A percentile compares a stretch with the other conserved stretches of the same genome.
phyloP scores from a whole-genome alignment of 2,113 vertebrate species.

The Oxyruncus cristatus region DNA sequence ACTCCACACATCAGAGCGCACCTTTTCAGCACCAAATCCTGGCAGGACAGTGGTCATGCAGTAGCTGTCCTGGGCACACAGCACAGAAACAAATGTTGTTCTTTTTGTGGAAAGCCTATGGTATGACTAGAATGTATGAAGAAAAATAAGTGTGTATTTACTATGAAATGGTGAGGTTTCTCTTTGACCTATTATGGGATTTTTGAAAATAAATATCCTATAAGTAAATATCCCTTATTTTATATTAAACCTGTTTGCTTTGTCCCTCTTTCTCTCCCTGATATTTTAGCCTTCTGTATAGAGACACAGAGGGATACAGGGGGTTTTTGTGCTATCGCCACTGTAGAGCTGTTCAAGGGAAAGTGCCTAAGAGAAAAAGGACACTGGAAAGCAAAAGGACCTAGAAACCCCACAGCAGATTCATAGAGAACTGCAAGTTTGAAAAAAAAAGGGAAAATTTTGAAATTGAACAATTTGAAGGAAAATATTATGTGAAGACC shows the following conservation, averaged over 20 bases:
- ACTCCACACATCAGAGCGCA: not conserved
- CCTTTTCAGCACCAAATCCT: not conserved
- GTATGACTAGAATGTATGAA: not conserved
- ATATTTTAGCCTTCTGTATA: not conserved
- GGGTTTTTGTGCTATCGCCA: not conserved
- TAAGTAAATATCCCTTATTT: not conserved
- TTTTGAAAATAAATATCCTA: not conserved
- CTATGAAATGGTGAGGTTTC: not conserved
- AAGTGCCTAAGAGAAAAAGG: not conserved
- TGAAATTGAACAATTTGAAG: not conserved
- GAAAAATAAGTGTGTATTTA: not conserved
- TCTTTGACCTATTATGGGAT: not conserved
- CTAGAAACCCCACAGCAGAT: not conserved
- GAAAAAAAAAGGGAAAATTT: not conserved
- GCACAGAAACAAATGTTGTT: not conserved
- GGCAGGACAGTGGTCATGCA: fast-evolving
- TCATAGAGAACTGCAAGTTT: not conserved
- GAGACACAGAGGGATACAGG: not conserved
- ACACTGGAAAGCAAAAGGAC: not conserved
- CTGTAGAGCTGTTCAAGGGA: not conserved
- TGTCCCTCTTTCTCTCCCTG: not conserved
- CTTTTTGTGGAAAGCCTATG: not conserved
- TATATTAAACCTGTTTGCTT: not conserved
- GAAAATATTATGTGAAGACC: not conserved
- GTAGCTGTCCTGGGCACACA: not conserved